Evolutionary conservation across 2,888 invertebrate species (phyloP).

Genomic region (Sminthurinus aureus): DNA sequence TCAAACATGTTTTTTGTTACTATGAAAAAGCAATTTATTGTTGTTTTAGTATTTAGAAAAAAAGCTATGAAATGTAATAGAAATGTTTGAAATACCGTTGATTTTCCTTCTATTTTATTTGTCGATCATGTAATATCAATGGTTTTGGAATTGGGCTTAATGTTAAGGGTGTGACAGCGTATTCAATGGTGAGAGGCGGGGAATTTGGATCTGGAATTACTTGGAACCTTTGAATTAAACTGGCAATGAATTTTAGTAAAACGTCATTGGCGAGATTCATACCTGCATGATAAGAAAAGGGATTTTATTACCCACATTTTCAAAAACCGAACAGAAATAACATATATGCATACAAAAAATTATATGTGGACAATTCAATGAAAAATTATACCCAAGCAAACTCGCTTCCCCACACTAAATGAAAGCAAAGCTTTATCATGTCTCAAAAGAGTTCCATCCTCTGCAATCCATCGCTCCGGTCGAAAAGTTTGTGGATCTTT

Average conservation of each 20-base stretch:
- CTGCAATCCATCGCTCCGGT: constrained; percentile 48
- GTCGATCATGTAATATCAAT: constrained; percentile 25
- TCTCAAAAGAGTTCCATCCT: constrained; percentile 18
- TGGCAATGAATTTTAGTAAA: constrained; percentile 38
- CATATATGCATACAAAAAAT: background rate
- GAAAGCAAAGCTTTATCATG: constrained; percentile 43
- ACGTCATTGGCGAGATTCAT: constrained; percentile 40
- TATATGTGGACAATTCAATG: background rate
- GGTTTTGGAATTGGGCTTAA: constrained; percentile 24
- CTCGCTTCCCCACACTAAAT: constrained; percentile 47
- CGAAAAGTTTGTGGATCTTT: constrained; percentile 49
- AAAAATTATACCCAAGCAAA: constrained; percentile 39
- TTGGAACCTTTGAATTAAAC: constrained; percentile 44
- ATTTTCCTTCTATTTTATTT: too few species aligned
- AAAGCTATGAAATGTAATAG: too few species aligned
- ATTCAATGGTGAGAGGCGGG: constrained; percentile 18
- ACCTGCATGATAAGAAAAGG: background rate
- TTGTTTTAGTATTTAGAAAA: too few species aligned
- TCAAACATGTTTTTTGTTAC: too few species aligned
- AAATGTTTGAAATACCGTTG: too few species aligned
- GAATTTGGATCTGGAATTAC: constrained; percentile 16
- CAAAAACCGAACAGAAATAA: background rate
- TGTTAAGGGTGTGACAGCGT: constrained; percentile 23
- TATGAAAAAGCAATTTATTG: too few species aligned
- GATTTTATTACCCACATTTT: background rate